phyloP scores from a whole-genome alignment of 2,888 invertebrate species.

The Drosophila falleni region DNA sequence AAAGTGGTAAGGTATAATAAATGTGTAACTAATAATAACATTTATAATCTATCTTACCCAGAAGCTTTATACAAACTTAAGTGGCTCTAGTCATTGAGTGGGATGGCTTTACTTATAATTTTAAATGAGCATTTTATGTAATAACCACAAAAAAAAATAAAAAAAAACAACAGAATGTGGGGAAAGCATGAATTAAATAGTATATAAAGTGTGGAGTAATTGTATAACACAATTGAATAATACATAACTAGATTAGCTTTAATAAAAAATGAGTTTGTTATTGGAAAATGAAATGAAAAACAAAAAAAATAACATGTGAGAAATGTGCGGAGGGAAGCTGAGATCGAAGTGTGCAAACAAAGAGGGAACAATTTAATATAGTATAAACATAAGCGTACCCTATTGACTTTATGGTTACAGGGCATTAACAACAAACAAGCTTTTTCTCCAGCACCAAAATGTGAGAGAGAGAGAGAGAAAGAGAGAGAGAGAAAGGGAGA shows the following conservation, averaged over 20 bases:
- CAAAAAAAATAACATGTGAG: no score
- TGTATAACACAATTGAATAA: background rate
- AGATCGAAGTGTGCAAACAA: conserved; percentile 1
- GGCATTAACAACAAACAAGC: background rate
- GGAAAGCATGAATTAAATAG: no score
- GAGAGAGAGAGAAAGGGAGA: background rate
- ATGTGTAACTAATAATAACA: no score
- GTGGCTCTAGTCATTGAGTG: no score
- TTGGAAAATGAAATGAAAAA: background rate
- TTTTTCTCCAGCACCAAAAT: background rate
- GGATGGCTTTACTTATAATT: no score
- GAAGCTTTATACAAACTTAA: no score
- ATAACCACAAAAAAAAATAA: no score
- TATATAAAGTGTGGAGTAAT: no score
- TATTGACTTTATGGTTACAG: conserved; percentile 1
- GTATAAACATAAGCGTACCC: conserved; percentile 1
- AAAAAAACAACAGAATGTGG: no score
- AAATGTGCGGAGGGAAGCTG: background rate
- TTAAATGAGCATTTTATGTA: no score
- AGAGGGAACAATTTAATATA: background rate
- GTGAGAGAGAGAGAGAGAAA: background rate
- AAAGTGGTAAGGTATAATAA: no score
- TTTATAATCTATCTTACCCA: no score
- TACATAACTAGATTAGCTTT: background rate
- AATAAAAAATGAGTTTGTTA: background rate